phyloP scores from a whole-genome alignment of 23 tunicate species.

The Styela clava region DNA sequence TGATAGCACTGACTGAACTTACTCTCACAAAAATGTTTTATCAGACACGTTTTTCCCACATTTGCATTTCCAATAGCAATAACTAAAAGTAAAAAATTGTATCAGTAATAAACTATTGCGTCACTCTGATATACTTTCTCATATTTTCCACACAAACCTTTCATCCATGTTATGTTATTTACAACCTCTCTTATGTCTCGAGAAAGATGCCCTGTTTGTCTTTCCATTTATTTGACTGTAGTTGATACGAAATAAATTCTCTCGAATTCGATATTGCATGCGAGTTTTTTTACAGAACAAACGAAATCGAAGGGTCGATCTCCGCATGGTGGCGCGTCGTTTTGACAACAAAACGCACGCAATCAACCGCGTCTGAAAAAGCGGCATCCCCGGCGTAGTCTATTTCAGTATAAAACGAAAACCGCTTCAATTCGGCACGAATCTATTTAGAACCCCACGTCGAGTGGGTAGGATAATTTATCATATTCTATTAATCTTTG shows the following conservation, averaged over 20 bases:
- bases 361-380: not conserved
- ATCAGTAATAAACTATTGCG: no score
- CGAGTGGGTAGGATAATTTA: no score
- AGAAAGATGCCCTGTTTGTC: slow-evolving; percentile 32
- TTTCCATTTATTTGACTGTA: slow-evolving; percentile 22
- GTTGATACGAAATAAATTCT: no score
- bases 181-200: slow-evolving; percentile 24
- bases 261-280: no score
- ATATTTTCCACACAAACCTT: slow-evolving; percentile 16
- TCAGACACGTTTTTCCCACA: slow-evolving; percentile 75
- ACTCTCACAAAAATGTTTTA: slow-evolving; percentile 91
- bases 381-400: not conserved
- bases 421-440: no score
- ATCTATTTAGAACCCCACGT: no score
- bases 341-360: not conserved
- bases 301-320: not conserved
- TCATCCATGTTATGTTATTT: slow-evolving; percentile 25
- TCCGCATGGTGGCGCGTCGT: not conserved
- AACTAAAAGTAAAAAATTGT: slow-evolving; percentile 30
- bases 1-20: slow-evolving; percentile 79
- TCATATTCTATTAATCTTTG: no score
- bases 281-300: no score
- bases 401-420: no score
- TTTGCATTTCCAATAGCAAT: slow-evolving; percentile 78
- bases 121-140: no score